Percentiles rank a stretch among this genome's conserved stretches.
These are phyloP conservation scores for Oscheius sp. DNA, from an alignment of 2,888 invertebrate genomes.

Conservation along the genomic window DNA sequence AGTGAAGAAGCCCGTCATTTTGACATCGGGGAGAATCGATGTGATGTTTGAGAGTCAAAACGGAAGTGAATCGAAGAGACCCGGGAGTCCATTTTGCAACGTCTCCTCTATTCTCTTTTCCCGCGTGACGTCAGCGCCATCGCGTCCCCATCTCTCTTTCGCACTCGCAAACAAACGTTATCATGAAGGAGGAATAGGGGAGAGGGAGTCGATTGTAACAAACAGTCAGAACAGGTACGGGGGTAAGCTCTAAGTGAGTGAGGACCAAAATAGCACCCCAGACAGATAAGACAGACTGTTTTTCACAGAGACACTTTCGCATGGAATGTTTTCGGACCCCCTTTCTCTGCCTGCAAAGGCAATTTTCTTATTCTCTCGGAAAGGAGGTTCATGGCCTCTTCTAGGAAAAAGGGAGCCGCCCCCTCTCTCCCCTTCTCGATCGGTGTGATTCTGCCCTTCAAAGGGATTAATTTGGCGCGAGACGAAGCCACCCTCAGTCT, in stretches of 20 bases:
- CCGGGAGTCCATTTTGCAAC: not conserved
- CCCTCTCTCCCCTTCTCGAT: too few species aligned
- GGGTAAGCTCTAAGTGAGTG: not conserved
- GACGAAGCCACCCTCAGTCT: too few species aligned
- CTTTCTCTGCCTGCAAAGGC: not conserved
- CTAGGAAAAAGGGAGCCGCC: too few species aligned
- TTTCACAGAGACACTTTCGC: not conserved
- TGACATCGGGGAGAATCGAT: slow-evolving; percentile 9
- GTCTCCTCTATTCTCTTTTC: slow-evolving; percentile 1
- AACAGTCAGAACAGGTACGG: slow-evolving; percentile 15
- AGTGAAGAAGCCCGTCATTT: not conserved
- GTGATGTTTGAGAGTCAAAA: not conserved
- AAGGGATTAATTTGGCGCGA: too few species aligned
- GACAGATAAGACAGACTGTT: not conserved
- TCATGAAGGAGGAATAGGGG: slow-evolving; percentile 12
- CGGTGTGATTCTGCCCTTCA: too few species aligned
- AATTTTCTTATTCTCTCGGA: not conserved
- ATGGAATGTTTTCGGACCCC: not conserved
- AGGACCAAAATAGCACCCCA: slow-evolving; percentile 5
- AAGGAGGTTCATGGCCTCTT: not conserved
- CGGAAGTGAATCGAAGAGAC: not conserved
- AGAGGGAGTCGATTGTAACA: slow-evolving; percentile 21
- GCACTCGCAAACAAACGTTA: slow-evolving; percentile 30
- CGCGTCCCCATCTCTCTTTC: not conserved
- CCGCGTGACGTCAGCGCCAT: slow-evolving; percentile 21